Evolutionary conservation across 1,140 invertebrate genomes (phyloP), one percentile per base, ranked within the genome.

Genomic region (Helicoverpa armigera): DNA sequence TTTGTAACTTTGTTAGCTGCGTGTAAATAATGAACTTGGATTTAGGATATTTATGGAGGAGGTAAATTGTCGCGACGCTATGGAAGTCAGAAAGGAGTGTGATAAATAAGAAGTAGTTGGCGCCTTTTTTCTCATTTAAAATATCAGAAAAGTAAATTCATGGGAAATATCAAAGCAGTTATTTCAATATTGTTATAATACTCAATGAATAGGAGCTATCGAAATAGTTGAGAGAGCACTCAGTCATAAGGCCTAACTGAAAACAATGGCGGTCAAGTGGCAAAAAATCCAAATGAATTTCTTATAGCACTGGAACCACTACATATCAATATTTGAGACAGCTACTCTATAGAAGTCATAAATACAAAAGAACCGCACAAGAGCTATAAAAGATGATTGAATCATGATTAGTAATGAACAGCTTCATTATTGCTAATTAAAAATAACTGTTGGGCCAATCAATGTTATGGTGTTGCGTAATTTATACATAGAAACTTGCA

Each of bases 1-100:
- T 77, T 77, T 77, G 75, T 77, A 50, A 29, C 73, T 76, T 77
- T 77, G 75, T 77, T 77, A 31, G 48, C n/a, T 61, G 9, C 11
- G 50, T 43, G 43, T 77, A 35, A 54, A 69, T 53, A 56, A 69
- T 78, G 63, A 56, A 69, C 75, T 48, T 67, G 23, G 53, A 54
- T 63, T 31, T 50, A 69, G 63, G n/a, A 48, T 51, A 65, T 65
- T 77, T 77, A 77, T 77, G 29, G 35, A 48, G 10, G n/a, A 53
- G 2, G 23, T 53, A 23, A 13, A 18, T 70, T 23, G 3, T 51
- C 29, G 16, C 16, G 48, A 53, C 48, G 10, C 11, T 48, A 13
- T 70, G 67, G 67, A 48, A 70, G n/a, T 12, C 9, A 2, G 12
- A 67, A 48, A 48, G 63, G 63, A n/a, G n/a, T 70, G 48, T 51